Evolutionary conservation across 2,797 vertebrate genomes (phyloP).

Genomic region (Brachyrhaphis roseni): DNA sequence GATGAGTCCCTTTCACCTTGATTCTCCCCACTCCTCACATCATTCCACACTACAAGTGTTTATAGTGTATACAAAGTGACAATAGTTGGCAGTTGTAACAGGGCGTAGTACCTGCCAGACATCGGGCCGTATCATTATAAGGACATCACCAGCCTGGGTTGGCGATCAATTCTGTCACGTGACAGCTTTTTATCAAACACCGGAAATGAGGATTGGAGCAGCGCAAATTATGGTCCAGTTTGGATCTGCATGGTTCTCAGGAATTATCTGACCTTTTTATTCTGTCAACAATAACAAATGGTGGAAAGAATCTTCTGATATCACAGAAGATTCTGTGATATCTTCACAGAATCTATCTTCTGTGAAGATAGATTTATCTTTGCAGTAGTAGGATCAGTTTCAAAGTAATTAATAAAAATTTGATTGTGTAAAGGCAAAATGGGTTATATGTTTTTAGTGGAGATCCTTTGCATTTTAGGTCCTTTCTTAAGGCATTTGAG

Average conservation of each 20-base stretch:
- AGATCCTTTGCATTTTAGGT: too few relatives aligned
- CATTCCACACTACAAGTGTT: slow-evolving; percentile 41
- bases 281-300: not conserved
- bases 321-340: too few relatives aligned
- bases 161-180: slow-evolving; percentile 9
- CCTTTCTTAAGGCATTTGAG: too few relatives aligned
- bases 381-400: not conserved
- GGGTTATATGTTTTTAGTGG: too few relatives aligned
- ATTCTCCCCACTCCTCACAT: slow-evolving; percentile 27
- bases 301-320: too few relatives aligned
- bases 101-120: slow-evolving; percentile 44
- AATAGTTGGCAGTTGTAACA: slow-evolving; percentile 38
- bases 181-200: slow-evolving; percentile 14
- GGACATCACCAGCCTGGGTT: slow-evolving; percentile 13
- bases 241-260: slow-evolving; percentile 9
- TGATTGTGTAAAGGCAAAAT: too few relatives aligned
- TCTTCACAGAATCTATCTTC: too few relatives aligned
- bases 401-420: not conserved
- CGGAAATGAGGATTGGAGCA: slow-evolving; percentile 38
- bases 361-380: not conserved
- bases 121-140: slow-evolving; percentile 34
- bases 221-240: slow-evolving; percentile 25
- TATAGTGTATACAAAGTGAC: slow-evolving; percentile 62
- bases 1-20: slow-evolving; percentile 60
- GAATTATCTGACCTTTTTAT: slow-evolving; percentile 15